Base-by-base conservation (phyloP, 2,888 invertebrate species). In the Notodonta ziczac region DNA sequence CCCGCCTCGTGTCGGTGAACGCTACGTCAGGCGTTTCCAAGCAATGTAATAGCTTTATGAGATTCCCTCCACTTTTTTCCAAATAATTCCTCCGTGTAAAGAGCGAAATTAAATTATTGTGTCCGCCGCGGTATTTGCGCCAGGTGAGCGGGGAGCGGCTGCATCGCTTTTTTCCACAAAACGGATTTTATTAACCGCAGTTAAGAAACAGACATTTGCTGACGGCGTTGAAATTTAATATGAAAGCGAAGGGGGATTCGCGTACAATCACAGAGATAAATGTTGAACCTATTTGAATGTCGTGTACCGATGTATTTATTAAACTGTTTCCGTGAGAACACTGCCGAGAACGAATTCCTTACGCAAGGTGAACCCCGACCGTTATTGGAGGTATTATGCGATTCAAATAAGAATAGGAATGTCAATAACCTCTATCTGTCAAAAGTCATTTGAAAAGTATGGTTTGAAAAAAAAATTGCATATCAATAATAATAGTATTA, bases 101-200 rank as follows among this genome's bases (percentile, higher is more conserved):
- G 82, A 85, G 80, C 67, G 74, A 86, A 86, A 89, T 89, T 83
- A 86, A 88, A 88, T 89, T 86, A 88, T 87, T 83, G 74, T 81
- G 81, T 77, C 82, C 74, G 76, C 74, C 65, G 66, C 70, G 76
- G 66, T 63, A 72, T 73, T 72, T 73, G 71, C 72, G 69, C 65
- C 81, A 84, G 85, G 83, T 84, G 76, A 77, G 78, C 69, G 62
- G 72, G 77, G 84, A 84, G 82, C 80, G 72, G 74, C 74, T 73
- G 72, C 71, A 71, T 71, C 74, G 66, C 58, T 63, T 69, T 63
- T 65, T 72, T 62, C 60, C 66, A 56, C 56, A 32, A 59, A 61
- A 58, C 53, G 53, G 63, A 62, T 64, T 64, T 58, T 63, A 70
- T 69, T 60, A 73, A 76, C 67, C 72, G n/a, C 60, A 70, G 13